Conservation (phyloP, 2,797 vertebrate genomes). For the Glossophaga mutica region DNA sequence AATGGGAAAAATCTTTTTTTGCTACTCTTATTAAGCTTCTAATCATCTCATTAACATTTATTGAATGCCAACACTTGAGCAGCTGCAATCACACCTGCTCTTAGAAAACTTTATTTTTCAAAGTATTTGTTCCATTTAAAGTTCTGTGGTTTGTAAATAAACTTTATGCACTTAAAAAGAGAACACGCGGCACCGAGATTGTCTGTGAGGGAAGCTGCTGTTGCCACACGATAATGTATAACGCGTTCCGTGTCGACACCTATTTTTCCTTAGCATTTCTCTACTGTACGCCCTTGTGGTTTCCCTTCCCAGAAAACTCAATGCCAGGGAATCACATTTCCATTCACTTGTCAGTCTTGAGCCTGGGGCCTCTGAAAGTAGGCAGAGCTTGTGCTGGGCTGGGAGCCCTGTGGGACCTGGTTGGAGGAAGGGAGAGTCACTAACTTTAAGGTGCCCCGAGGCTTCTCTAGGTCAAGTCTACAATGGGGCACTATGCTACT, state of each 20-base stretch:
- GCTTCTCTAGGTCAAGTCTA: not conserved
- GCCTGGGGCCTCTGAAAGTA: not conserved
- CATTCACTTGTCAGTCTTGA: not conserved
- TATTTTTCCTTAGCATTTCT: not conserved
- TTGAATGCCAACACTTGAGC: not conserved
- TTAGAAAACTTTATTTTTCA: constrained; percentile 21
- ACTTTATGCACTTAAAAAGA: not conserved
- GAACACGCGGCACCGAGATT: not conserved
- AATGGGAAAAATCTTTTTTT: constrained; percentile 28
- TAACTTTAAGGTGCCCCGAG: not conserved
- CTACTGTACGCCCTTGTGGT: not conserved
- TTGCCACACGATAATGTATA: not conserved
- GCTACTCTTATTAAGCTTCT: constrained; percentile 17
- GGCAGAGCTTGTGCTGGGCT: not conserved
- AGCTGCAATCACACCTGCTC: constrained; percentile 46
- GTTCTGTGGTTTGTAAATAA: constrained; percentile 36
- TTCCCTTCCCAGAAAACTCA: not conserved
- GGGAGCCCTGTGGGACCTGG: not conserved
- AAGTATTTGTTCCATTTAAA: constrained; percentile 14
- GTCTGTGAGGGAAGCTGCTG: not conserved
- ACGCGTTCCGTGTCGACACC: not conserved
- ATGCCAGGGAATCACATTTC: not conserved
- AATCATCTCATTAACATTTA: constrained; percentile 58
- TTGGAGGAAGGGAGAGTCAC: not conserved
- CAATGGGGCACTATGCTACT: not conserved